phyloP scores from a whole-genome alignment of 1,140 invertebrate genomes.

The Zaprionus gabonicus region DNA sequence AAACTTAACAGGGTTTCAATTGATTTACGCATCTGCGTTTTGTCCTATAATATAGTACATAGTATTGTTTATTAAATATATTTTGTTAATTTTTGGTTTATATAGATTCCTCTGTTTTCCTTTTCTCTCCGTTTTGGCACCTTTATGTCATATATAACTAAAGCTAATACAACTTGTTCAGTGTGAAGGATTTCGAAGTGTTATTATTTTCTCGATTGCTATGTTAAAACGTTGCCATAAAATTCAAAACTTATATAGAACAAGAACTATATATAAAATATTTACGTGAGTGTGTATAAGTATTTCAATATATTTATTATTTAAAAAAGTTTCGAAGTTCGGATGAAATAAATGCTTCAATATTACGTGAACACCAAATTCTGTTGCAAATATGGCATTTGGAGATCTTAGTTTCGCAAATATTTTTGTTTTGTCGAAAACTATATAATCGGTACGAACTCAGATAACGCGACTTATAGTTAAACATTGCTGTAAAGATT shows the following conservation, averaged over 20 bases:
- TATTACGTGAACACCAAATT: slow-evolving; percentile 37
- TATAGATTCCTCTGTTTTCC: slow-evolving; percentile 7
- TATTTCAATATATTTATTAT: slow-evolving; percentile 15
- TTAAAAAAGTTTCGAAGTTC: slow-evolving; percentile 28
- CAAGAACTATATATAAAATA: slow-evolving; percentile 59
- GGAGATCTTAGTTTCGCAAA: slow-evolving; percentile 26
- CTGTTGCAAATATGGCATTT: slow-evolving; percentile 16
- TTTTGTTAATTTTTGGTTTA: background rate
- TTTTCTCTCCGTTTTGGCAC: slow-evolving; percentile 62
- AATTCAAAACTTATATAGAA: slow-evolving; percentile 63
- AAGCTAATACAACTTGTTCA: slow-evolving; percentile 64
- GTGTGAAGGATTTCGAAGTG: slow-evolving; percentile 36
- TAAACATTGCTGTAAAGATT: slow-evolving; percentile 22
- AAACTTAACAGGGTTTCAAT: slow-evolving; percentile 72
- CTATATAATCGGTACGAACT: slow-evolving; percentile 1
- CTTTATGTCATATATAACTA: slow-evolving; percentile 69
- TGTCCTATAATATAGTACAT: slow-evolving; percentile 1
- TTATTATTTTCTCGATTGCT: slow-evolving; percentile 33
- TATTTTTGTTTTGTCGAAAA: background rate
- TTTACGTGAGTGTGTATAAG: slow-evolving; percentile 20
- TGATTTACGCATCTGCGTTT: slow-evolving; percentile 26
- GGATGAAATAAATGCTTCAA: slow-evolving; percentile 63
- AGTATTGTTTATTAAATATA: slow-evolving; percentile 7
- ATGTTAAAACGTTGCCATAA: slow-evolving; percentile 47
- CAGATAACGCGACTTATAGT: slow-evolving; percentile 24